phyloP scores from a whole-genome alignment of 2,113 vertebrate species.

The Ceuthmochares aereus region DNA sequence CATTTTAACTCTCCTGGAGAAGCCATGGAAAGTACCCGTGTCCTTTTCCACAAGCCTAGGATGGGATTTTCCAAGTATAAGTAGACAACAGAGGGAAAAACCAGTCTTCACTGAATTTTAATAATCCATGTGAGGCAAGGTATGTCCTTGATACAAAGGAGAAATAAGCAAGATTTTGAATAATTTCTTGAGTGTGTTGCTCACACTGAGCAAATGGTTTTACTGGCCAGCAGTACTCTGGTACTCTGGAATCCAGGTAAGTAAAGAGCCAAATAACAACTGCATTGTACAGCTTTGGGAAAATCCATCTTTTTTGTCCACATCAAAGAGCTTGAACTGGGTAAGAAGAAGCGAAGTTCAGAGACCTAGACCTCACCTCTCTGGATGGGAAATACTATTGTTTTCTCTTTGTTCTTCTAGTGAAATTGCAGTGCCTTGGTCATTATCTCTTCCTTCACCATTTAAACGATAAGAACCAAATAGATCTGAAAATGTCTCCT shows the following conservation, averaged over 20 bases:
- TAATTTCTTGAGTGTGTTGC: background rate
- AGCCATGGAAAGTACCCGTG: rapidly evolving
- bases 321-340: background rate
- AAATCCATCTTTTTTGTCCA: background rate
- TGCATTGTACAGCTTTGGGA: background rate
- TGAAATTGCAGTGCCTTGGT: background rate
- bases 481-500: slow-evolving; percentile 21
- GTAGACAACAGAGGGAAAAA: background rate
- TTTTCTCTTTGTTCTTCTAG: background rate
- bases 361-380: background rate
- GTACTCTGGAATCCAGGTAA: background rate
- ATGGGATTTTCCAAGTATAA: background rate
- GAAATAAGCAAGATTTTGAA: background rate
- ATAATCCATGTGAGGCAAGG: background rate
- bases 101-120: background rate
- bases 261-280: background rate
- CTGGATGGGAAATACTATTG: rapidly evolving
- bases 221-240: background rate
- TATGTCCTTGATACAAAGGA: background rate
- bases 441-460: background rate
- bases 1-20: background rate
- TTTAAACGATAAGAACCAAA: background rate
- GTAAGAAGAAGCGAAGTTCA: background rate
- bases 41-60: background rate
- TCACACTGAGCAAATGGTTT: background rate